A percentile compares a stretch with the other conserved stretches of the same genome.
Evolutionary conservation across 2,113 vertebrate genomes (phyloP).

Genomic region (Serilophus lunatus): DNA sequence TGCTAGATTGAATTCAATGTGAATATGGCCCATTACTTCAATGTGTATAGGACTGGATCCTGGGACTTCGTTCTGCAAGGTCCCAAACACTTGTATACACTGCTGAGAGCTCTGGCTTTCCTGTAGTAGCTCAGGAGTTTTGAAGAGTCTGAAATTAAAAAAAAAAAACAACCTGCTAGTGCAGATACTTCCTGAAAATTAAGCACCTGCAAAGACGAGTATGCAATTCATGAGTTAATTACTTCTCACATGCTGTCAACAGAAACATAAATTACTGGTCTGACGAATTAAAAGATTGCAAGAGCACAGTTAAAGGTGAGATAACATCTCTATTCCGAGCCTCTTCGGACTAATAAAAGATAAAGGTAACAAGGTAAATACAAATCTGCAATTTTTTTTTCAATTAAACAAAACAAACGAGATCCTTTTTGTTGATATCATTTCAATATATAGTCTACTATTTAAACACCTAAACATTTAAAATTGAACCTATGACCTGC

Average conservation of each 20-base stretch:
- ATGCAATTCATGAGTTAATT: background rate
- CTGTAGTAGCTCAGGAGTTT: background rate
- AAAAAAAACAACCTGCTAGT: background rate
- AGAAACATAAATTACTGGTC: background rate
- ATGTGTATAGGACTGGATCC: background rate
- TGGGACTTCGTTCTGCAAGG: background rate
- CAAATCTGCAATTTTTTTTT: background rate
- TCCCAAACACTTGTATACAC: rapidly evolving
- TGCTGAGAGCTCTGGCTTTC: background rate
- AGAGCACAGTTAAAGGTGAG: background rate
- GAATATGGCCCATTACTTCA: background rate
- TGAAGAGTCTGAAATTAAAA: background rate
- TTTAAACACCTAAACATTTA: background rate
- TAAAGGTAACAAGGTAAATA: background rate
- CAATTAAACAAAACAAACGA: background rate
- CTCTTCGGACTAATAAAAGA: background rate
- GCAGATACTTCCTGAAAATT: background rate
- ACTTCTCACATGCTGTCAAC: background rate
- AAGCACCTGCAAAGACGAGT: background rate
- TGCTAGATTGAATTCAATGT: background rate
- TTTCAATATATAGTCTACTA: background rate
- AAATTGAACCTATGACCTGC: background rate
- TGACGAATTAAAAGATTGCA: background rate
- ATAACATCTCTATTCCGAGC: background rate
- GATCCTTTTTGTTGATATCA: background rate